These are phyloP conservation scores for Hystrix cristata DNA, from an alignment of 2,113 vertebrate genomes.

Conservation along the genomic window DNA sequence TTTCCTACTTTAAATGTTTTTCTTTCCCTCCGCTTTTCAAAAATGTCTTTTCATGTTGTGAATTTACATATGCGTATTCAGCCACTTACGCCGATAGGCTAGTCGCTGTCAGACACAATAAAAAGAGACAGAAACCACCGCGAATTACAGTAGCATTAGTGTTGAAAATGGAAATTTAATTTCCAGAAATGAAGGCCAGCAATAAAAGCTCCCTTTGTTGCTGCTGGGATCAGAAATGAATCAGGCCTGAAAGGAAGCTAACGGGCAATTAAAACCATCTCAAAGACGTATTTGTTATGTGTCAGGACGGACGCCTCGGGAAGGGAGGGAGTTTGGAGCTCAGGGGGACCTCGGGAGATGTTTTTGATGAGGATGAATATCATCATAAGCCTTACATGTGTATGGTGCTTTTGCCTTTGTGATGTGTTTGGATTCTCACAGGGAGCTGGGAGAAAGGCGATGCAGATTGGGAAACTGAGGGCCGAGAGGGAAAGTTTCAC, in stretches of 20 bases:
- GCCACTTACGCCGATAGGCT: slow-evolving; percentile 85
- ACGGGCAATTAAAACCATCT: slow-evolving; percentile 82
- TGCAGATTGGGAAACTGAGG: slow-evolving; percentile 11
- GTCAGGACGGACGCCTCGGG: slow-evolving; percentile 72
- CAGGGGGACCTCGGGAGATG: slow-evolving; percentile 14
- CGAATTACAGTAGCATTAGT: slow-evolving; percentile 88
- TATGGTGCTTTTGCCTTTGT: background rate
- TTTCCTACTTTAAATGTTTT: slow-evolving; percentile 91
- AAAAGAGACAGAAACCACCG: slow-evolving; percentile 84
- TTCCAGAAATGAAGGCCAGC: slow-evolving; percentile 87
- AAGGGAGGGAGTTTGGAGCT: slow-evolving; percentile 22
- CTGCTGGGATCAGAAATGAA: slow-evolving; percentile 86
- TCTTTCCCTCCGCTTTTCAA: slow-evolving; percentile 88
- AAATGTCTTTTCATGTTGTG: slow-evolving; percentile 85
- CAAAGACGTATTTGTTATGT: slow-evolving; percentile 81
- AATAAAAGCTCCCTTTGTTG: slow-evolving; percentile 89
- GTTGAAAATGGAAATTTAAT: slow-evolving; percentile 90
- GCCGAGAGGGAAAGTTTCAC: background rate
- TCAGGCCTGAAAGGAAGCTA: slow-evolving; percentile 85
- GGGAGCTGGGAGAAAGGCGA: background rate
- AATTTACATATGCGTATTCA: slow-evolving; percentile 84
- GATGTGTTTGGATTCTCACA: background rate
- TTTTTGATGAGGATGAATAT: slow-evolving; percentile 62
- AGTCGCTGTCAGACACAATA: slow-evolving; percentile 89
- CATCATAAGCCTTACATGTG: slow-evolving; percentile 35